phyloP scores from a whole-genome alignment of 2,113 vertebrate species.

The Paramisgurnus dabryanus region DNA sequence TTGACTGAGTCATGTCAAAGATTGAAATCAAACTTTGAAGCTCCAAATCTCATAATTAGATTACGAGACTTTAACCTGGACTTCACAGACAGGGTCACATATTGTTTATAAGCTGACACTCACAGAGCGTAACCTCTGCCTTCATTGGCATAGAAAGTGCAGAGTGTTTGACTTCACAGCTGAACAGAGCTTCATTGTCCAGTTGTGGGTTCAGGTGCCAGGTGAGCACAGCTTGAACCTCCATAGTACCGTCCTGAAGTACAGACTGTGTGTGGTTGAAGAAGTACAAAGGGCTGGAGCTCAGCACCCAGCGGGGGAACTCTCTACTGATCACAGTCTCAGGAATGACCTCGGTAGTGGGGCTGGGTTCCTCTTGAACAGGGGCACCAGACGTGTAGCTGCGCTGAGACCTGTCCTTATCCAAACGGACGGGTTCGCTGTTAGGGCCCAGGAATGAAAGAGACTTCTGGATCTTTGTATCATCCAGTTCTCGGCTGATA shows the following conservation, averaged over 20 bases:
- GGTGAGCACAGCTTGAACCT: constrained; percentile 87
- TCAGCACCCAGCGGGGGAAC: constrained; percentile 90
- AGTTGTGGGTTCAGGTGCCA: constrained; percentile 93
- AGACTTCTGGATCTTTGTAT: constrained; percentile 84
- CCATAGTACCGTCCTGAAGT: constrained; percentile 82
- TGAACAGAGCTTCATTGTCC: constrained; percentile 93
- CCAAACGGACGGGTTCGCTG: constrained; percentile 54
- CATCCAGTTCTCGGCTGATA: constrained; percentile 81
- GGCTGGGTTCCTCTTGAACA: constrained; percentile 60
- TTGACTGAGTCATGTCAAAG: too few species aligned
- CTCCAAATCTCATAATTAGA: too few species aligned
- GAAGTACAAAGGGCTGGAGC: constrained; percentile 84
- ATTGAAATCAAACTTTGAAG: too few species aligned
- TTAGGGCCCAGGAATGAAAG: constrained; percentile 73
- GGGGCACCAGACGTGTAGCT: constrained; percentile 53
- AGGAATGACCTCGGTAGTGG: constrained; percentile 78
- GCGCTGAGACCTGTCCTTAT: constrained; percentile 46
- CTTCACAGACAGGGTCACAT: not conserved
- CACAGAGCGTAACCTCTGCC: constrained; percentile 89
- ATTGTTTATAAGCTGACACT: constrained; percentile 60
- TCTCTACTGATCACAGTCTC: constrained; percentile 92
- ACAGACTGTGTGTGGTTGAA: constrained; percentile 79
- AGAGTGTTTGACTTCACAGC: constrained; percentile 94
- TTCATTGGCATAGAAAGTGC: constrained; percentile 97
- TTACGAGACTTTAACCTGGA: too few species aligned